Percentiles rank a stretch among this genome's conserved stretches.
These are phyloP conservation scores for Clarias fuscus DNA, from an alignment of 2,797 vertebrate species.

Conservation along the genomic window DNA sequence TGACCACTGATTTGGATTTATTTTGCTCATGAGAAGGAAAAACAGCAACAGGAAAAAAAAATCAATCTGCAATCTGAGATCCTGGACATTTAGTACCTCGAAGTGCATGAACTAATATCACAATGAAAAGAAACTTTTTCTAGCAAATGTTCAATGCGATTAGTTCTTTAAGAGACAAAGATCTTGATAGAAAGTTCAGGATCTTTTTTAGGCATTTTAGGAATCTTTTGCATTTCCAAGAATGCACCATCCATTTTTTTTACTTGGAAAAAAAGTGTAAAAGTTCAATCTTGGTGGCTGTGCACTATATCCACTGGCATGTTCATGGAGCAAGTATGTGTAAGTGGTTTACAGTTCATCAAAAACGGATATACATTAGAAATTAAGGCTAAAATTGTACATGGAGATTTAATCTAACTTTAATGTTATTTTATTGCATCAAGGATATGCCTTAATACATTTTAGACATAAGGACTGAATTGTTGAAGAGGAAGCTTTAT, in stretches of 20 bases:
- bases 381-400: not conserved
- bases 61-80: not conserved
- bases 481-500: conserved; percentile 39
- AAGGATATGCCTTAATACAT: not conserved
- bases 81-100: not conserved
- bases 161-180: not conserved
- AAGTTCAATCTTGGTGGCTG: not conserved
- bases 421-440: not conserved
- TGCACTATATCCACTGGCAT: not conserved
- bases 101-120: not conserved
- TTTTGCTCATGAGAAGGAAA: not conserved
- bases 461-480: conserved; percentile 11
- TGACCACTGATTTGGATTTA: not conserved
- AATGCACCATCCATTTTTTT: not conserved
- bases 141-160: not conserved
- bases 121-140: not conserved
- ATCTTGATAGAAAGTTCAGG: not conserved
- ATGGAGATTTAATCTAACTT: not conserved
- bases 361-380: not conserved
- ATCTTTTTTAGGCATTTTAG: not conserved
- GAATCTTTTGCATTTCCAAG: not conserved
- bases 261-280: not conserved
- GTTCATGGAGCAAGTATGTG: not conserved
- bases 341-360: not conserved
- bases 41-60: not conserved